phyloP scores from a whole-genome alignment of 2,888 invertebrate species.

The Apotomis turbidana region DNA sequence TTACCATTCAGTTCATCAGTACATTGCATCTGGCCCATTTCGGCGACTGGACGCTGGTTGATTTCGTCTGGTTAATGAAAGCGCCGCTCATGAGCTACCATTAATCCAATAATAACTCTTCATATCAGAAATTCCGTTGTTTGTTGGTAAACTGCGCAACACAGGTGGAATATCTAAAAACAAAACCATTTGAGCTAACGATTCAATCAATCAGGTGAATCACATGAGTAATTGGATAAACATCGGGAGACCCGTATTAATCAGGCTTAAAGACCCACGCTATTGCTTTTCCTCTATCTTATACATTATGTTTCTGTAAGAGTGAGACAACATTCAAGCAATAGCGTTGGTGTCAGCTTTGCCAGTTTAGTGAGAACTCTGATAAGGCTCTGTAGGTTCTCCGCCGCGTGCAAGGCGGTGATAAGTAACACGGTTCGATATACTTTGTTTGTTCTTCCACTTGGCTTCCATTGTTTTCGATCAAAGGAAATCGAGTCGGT shows the following conservation, averaged over 20 bases:
- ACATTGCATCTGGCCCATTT: no score
- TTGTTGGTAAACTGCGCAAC: not conserved
- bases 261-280: not conserved
- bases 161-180: constrained; percentile 4
- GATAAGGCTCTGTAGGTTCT: constrained; percentile 27
- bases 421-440: constrained; percentile 33
- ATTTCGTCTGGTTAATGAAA: no score
- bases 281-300: not conserved
- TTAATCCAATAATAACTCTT: not conserved
- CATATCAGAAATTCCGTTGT: not conserved
- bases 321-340: not conserved
- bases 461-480: constrained; percentile 23
- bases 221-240: not conserved
- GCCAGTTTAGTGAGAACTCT: constrained; percentile 9
- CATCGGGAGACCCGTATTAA: not conserved
- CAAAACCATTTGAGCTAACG: constrained; percentile 4
- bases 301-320: not conserved
- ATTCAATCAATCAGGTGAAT: constrained; percentile 26
- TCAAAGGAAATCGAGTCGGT: constrained; percentile 14
- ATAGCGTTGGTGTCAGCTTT: not conserved
- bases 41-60: no score
- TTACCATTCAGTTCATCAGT: no score
- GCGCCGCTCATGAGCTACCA: not conserved
- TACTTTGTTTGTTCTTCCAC: constrained; percentile 33
- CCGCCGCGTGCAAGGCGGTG: constrained; percentile 12